Percentiles rank a stretch among this genome's conserved stretches.
These are phyloP conservation scores for Neolamprologus devosi DNA, from an alignment of 2,113 vertebrate genomes.

Conservation along the genomic window DNA sequence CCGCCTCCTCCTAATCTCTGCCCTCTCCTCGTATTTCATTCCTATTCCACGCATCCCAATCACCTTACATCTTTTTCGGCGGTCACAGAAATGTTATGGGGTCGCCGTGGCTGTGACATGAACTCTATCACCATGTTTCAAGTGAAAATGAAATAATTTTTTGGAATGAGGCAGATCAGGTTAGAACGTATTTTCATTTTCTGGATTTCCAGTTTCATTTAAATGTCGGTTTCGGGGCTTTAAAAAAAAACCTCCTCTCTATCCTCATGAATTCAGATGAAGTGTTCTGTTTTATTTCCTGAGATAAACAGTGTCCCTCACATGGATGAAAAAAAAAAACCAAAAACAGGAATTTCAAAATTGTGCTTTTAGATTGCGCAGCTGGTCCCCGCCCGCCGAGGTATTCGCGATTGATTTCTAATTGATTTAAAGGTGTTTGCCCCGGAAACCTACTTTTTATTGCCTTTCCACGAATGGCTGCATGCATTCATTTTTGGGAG, in stretches of 20 bases:
- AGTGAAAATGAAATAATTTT: neutral
- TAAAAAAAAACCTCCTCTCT: neutral
- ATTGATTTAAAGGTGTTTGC: constrained; percentile 5
- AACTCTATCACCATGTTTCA: neutral
- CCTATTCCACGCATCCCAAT: neutral
- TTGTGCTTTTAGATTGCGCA: neutral
- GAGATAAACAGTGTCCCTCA: neutral
- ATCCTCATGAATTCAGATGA: neutral
- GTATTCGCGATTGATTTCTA: neutral
- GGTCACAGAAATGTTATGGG: neutral
- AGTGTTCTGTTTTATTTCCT: neutral
- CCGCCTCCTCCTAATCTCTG: neutral
- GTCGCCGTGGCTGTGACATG: neutral
- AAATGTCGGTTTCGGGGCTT: neutral
- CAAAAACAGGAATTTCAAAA: neutral
- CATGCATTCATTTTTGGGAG: neutral
- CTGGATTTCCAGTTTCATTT: neutral
- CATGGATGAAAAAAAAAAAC: neutral
- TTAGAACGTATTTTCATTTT: neutral
- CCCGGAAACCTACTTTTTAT: neutral
- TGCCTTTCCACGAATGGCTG: neutral
- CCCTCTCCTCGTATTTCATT: constrained; percentile 1
- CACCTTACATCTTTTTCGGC: neutral
- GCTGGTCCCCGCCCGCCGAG: neutral
- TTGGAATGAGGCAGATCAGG: neutral